phyloP scores from a whole-genome alignment of 2,888 invertebrate genomes.

The Aspidapion aeneum region DNA sequence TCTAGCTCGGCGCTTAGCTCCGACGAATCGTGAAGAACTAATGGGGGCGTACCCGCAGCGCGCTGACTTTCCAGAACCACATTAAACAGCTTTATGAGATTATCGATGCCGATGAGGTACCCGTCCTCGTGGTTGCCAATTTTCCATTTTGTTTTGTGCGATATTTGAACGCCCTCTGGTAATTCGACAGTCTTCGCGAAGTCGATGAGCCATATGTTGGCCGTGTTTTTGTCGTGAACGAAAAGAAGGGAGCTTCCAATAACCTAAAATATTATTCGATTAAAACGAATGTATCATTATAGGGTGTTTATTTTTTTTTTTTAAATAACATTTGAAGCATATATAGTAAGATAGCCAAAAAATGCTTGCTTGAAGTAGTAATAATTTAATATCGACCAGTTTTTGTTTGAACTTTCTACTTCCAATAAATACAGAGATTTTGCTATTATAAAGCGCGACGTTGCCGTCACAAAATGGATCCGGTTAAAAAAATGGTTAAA shows the following conservation, averaged over 20 bases:
- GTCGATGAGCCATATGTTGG: constrained; percentile 96
- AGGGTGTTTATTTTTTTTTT: no score
- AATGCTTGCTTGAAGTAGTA: no score
- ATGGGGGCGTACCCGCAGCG: constrained; percentile 42
- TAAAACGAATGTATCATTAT: neutral
- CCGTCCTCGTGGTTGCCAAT: constrained; percentile 97
- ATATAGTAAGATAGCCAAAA: no score
- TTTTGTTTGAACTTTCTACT: no score
- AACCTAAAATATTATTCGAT: constrained; percentile 52
- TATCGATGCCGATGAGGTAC: constrained; percentile 87
- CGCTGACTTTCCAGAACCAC: constrained; percentile 53
- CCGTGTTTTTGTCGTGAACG: constrained; percentile 85
- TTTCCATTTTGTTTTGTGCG: constrained; percentile 83
- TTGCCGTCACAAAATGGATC: no score
- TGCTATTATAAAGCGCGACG: no score
- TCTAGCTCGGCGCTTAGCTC: no score
- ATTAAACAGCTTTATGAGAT: constrained; percentile 81
- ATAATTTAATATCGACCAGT: no score
- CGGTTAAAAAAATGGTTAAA: no score
- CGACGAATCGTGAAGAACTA: constrained; percentile 34
- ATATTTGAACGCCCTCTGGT: constrained; percentile 68
- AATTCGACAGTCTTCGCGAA: constrained; percentile 92
- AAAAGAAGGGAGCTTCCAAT: constrained; percentile 93
- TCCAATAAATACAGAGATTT: no score
- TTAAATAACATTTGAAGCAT: no score